Conservation (phyloP, 2,797 vertebrate genomes). For the Acanthis flammea region DNA sequence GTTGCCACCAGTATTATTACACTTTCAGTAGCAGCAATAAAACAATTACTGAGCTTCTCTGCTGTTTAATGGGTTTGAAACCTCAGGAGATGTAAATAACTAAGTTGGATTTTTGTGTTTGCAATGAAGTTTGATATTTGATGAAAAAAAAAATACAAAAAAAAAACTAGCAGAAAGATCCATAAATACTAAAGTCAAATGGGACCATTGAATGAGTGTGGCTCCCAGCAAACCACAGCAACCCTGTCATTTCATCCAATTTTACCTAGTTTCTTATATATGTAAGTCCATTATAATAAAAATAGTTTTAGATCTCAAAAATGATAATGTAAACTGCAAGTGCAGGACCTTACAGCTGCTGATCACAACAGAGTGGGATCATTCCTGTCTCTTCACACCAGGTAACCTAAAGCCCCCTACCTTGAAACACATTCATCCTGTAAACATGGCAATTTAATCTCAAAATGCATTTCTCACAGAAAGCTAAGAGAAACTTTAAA, state of each 20-base stretch:
- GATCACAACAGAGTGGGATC: background rate
- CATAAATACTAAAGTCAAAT: background rate
- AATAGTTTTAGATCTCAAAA: background rate
- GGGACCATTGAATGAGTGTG: background rate
- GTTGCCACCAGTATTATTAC: background rate
- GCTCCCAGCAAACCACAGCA: background rate
- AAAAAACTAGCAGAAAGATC: background rate
- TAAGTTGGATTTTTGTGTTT: slow-evolving; percentile 14
- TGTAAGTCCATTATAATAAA: background rate
- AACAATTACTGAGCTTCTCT: slow-evolving; percentile 35
- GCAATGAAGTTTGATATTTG: background rate
- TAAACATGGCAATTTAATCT: background rate
- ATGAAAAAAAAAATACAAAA: background rate
- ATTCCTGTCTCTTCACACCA: background rate
- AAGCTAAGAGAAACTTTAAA: background rate
- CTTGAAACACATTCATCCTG: background rate
- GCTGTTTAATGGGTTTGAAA: slow-evolving; percentile 36
- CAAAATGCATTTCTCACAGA: background rate
- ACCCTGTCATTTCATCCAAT: background rate
- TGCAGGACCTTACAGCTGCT: background rate
- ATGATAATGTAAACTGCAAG: background rate
- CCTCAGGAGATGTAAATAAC: slow-evolving; percentile 45
- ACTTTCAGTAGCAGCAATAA: slow-evolving; percentile 11
- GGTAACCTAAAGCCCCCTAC: background rate
- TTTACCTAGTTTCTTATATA: background rate